Evolutionary conservation across 2,113 vertebrate species (phyloP), one percentile per base, ranked within the genome.

Genomic region (Oxyruncus cristatus): DNA sequence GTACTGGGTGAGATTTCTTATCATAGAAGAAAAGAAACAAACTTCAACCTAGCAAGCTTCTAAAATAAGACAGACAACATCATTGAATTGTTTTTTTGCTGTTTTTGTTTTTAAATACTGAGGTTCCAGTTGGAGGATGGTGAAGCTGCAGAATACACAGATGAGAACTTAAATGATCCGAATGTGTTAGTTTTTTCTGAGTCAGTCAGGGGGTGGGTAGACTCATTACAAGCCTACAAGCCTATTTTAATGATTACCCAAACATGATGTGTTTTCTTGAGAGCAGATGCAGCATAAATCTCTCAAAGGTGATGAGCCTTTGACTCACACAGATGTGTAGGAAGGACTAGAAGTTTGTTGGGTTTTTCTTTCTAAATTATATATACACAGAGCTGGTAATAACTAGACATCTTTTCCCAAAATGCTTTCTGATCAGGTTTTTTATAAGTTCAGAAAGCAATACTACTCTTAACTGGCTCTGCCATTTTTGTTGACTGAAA

Each of bases 221-320:
- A n/a, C 78, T 61, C 1, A 0, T 95, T 95, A 81, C 46, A 84
- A 86, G 59, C 92, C 82, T 90, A 86, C 67, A 79, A 67, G 49
- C 68, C 67, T 88, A 55, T 92, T 90, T 46, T 66, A 76, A 71
- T 91, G 73, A 80, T 94, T 96, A 95, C 92, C 95, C 92, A 95
- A 95, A 97, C 58, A 95, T 80, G 44, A 93, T 62, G 62, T 95
- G 62, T 96, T 96, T 91, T 95, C 93, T 84, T 80, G 50, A 72
- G 80, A 85, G 79, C 42, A 66, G 75, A 91, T 94, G 80, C 78
- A 86, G 91, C 32, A 46, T 59, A 94, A 95, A 83, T 47, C 52
- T 90, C 82, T 73, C 81, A 76, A 80, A 97, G 92, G 95, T 95
- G 89, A 83, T 59, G 63, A 92, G 47, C 49, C 55, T 96, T 96